A percentile compares a stretch with the other conserved stretches of the same genome.
Conservation (phyloP, 2,888 invertebrate genomes). For the Callosobruchus maculatus region DNA sequence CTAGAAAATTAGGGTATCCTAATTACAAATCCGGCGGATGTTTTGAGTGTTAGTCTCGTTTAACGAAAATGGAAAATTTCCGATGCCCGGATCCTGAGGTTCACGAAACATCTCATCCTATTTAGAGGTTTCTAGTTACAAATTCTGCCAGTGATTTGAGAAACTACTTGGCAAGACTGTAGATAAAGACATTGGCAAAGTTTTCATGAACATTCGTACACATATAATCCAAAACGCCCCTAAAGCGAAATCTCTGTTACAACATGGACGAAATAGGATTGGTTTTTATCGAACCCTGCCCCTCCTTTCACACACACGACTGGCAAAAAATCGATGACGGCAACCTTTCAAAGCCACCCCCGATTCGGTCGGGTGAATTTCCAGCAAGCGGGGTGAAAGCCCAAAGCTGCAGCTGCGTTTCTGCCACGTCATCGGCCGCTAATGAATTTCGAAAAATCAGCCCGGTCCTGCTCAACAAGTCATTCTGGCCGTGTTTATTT, state of each 20-base stretch:
- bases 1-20: no score
- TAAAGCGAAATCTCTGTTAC: neutral
- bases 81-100: no score
- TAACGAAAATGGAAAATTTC: no score
- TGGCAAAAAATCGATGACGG: neutral
- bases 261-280: neutral
- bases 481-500: slow-evolving; percentile 3
- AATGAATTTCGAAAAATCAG: slow-evolving; percentile 2
- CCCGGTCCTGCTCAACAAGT: neutral
- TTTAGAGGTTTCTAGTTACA: no score
- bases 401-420: neutral
- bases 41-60: no score
- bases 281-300: neutral
- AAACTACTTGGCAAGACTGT: no score
- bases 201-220: neutral
- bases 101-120: no score
- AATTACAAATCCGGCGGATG: no score
- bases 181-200: neutral
- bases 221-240: no score
- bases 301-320: neutral
- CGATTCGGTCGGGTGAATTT: neutral
- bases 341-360: neutral
- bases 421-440: neutral
- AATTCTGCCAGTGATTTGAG: no score
- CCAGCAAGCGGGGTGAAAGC: neutral